A percentile compares a stretch with the other conserved stretches of the same genome.
These are phyloP conservation scores for Listronotus oregonensis DNA, from an alignment of 1,140 invertebrate genomes.

Conservation along the genomic window DNA sequence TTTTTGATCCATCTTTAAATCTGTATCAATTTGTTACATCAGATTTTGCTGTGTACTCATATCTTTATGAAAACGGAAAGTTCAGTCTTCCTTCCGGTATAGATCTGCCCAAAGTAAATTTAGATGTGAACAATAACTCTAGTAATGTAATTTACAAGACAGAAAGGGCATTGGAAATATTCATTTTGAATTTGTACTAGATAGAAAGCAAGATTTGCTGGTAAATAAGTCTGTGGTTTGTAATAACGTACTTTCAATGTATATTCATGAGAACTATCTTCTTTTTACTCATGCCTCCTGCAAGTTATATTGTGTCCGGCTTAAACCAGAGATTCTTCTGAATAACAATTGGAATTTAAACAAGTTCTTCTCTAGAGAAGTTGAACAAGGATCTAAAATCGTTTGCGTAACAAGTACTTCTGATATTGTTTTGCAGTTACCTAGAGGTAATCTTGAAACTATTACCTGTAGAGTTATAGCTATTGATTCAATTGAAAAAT, in stretches of 20 bases:
- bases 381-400: conserved; percentile 44
- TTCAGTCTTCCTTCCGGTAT: not conserved
- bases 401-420: conserved; percentile 30
- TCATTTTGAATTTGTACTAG: conserved; percentile 19
- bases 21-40: conserved; percentile 16
- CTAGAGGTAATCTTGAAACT: conserved; percentile 43
- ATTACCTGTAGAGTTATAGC: conserved; percentile 41
- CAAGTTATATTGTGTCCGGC: conserved; percentile 25
- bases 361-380: conserved; percentile 26
- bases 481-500: conserved; percentile 39
- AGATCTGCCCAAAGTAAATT: not conserved
- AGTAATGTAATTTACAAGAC: conserved; percentile 7
- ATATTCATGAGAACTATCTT: conserved; percentile 35
- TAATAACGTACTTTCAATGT: conserved; percentile 33
- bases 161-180: not conserved
- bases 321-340: not conserved
- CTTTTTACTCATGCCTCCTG: conserved; percentile 32
- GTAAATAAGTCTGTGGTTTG: conserved; percentile 31
- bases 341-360: conserved; percentile 9
- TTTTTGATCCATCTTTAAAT: conserved; percentile 18
- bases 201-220: conserved; percentile 31
- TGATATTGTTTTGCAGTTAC: conserved; percentile 37
- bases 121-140: not conserved
- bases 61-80: conserved; percentile 8
- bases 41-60: not conserved